A percentile compares a stretch with the other conserved stretches of the same genome.
Evolutionary conservation across 2,888 invertebrate species (phyloP).

Genomic region (Andricus quercusramuli): DNA sequence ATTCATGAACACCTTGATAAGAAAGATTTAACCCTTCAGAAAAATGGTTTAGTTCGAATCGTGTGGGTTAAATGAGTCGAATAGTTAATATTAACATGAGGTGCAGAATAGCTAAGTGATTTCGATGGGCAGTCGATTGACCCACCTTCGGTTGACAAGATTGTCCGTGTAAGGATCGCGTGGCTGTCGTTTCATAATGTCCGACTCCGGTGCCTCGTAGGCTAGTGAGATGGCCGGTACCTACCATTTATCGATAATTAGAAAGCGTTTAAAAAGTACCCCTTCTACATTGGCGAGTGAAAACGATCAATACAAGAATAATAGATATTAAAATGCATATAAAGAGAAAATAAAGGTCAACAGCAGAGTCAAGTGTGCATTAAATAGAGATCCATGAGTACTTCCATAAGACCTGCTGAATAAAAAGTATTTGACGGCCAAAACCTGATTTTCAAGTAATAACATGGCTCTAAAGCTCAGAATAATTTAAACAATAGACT

Average conservation of each 20-base stretch:
- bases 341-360: slow-evolving; percentile 47
- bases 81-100: slow-evolving; percentile 23
- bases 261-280: slow-evolving; percentile 65
- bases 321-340: slow-evolving; percentile 44
- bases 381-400: slow-evolving; percentile 51
- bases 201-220: slow-evolving; percentile 99
- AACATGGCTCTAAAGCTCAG: neutral
- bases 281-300: slow-evolving; percentile 34
- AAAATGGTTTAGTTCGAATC: neutral
- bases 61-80: slow-evolving; percentile 15
- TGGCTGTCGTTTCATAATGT: slow-evolving; percentile 99
- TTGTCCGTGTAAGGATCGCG: slow-evolving; percentile 98
- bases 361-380: slow-evolving; percentile 48
- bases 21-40: slow-evolving; percentile 15
- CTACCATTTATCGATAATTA: slow-evolving; percentile 80
- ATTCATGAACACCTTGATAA: neutral
- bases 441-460: slow-evolving; percentile 27
- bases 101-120: slow-evolving; percentile 56
- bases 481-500: neutral
- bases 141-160: slow-evolving; percentile 99
- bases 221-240: slow-evolving; percentile 99
- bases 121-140: slow-evolving; percentile 78
- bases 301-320: slow-evolving; percentile 24
- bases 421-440: slow-evolving; percentile 24
- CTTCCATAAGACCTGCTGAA: slow-evolving; percentile 26